These are phyloP conservation scores for Andricus grossulariae DNA, from an alignment of 1,140 invertebrate genomes.

Conservation along the genomic window DNA sequence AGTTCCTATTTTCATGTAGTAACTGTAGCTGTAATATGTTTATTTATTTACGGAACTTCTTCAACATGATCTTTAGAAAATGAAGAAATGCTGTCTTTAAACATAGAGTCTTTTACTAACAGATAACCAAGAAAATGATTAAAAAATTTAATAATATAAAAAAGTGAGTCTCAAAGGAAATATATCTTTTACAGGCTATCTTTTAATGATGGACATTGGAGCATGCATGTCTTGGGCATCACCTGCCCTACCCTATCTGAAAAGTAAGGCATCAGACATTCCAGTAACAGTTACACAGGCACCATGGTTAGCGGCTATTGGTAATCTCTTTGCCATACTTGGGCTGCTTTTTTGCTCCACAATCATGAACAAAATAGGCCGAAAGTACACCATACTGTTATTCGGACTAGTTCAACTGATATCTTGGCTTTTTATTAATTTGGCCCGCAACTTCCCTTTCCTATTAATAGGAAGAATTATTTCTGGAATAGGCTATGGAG, in stretches of 20 bases:
- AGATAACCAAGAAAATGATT: no score
- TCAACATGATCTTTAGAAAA: no score
- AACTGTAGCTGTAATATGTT: no score
- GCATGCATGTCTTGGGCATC: not conserved
- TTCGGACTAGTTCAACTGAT: not conserved
- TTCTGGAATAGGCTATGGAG: slow-evolving; percentile 75
- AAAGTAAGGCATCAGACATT: not conserved
- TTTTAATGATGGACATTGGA: not conserved
- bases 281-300: not conserved
- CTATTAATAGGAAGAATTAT: slow-evolving; percentile 64
- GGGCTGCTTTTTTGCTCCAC: not conserved
- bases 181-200: not conserved
- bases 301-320: not conserved
- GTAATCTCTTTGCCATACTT: not conserved
- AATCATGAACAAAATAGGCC: not conserved
- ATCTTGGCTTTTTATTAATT: slow-evolving; percentile 62
- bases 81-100: no score
- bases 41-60: no score
- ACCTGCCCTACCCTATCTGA: not conserved
- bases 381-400: not conserved
- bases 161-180: no score
- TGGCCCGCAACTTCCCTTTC: slow-evolving; percentile 49
- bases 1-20: no score
- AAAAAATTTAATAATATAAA: no score
- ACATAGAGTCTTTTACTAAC: no score